Evolutionary conservation across 2,888 invertebrate species (phyloP).

Genomic region (Trypoxylon attenuatum): DNA sequence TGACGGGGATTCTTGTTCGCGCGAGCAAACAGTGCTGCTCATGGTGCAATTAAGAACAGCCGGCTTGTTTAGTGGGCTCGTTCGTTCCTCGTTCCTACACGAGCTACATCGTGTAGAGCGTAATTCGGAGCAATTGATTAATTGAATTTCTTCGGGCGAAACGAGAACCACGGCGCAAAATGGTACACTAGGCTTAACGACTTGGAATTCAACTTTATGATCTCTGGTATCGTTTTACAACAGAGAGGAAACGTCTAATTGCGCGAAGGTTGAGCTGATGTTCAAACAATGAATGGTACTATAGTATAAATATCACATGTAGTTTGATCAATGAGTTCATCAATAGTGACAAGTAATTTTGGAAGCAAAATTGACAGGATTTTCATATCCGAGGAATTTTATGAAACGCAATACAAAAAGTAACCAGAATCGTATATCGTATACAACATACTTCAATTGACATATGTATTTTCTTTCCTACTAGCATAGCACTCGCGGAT

Average conservation of each 20-base stretch:
- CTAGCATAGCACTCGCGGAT: background rate
- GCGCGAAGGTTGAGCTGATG: too few species aligned
- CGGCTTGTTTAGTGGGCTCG: constrained; percentile 10
- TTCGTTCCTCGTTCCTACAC: constrained; percentile 9
- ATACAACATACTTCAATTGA: too few species aligned
- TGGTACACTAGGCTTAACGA: too few species aligned
- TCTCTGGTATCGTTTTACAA: too few species aligned
- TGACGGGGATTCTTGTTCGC: constrained; percentile 9
- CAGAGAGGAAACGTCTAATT: too few species aligned
- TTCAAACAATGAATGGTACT: too few species aligned
- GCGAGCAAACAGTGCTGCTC: background rate
- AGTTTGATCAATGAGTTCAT: background rate
- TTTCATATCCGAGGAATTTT: background rate
- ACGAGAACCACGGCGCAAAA: too few species aligned
- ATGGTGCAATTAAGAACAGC: constrained; percentile 3
- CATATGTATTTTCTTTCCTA: background rate
- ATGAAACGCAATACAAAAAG: background rate
- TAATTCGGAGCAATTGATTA: constrained; percentile 5
- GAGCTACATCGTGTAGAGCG: background rate
- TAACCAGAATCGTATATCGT: background rate
- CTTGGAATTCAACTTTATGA: too few species aligned
- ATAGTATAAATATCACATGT: too few species aligned
- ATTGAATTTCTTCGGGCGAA: background rate
- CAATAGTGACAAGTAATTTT: background rate
- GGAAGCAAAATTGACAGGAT: background rate